These are phyloP conservation scores for Pocillopora verrucosa DNA, from an alignment of 64 coral and sea anemone species.

Conservation along the genomic window DNA sequence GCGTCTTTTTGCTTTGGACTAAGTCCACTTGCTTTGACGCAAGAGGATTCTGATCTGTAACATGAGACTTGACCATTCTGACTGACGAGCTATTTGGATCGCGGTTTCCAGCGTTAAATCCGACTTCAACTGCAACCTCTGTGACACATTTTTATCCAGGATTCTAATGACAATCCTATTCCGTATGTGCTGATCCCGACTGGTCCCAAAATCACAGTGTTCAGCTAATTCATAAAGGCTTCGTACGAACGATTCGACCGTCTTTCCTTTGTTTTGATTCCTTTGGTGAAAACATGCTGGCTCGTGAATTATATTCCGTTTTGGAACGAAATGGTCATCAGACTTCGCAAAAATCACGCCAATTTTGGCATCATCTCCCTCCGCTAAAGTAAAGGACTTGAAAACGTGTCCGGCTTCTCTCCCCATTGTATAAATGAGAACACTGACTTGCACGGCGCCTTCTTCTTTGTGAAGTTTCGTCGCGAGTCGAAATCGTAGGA, in stretches of 20 bases:
- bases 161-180: conserved; percentile 30
- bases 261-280: not conserved
- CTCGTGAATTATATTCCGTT: conserved; percentile 5
- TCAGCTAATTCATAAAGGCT: conserved; percentile 4
- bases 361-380: not conserved
- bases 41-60: conserved; percentile 4
- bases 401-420: conserved; percentile 1
- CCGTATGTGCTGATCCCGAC: conserved; percentile 12
- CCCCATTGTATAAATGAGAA: conserved; percentile 10
- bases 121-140: conserved; percentile 26
- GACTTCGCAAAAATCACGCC: not conserved
- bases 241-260: not conserved
- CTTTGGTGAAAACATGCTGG: not conserved
- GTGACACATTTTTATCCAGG: conserved; percentile 14
- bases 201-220: not conserved
- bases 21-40: not conserved
- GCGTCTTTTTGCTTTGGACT: not conserved
- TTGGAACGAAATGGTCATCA: not conserved
- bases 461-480: not conserved
- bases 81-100: conserved; percentile 12
- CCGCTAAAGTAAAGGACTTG: not conserved
- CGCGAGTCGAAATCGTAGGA: conserved; percentile 4
- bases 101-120: not conserved
- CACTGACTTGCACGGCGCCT: not conserved
- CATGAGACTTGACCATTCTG: not conserved